phyloP scores from a whole-genome alignment of 2,113 vertebrate genomes.

The Vicugna pacos region DNA sequence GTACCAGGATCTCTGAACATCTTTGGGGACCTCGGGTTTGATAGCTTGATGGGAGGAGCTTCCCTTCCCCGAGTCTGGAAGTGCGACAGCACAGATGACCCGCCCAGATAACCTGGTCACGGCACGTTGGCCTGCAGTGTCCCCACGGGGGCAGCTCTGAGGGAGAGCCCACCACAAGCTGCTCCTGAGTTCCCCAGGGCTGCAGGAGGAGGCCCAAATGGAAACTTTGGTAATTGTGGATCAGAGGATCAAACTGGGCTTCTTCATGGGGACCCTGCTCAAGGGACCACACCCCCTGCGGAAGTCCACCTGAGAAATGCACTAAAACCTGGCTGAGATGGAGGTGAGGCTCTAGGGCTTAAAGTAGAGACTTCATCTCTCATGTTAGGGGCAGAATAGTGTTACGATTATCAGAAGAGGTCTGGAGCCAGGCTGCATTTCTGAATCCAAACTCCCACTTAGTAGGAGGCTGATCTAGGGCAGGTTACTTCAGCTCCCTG shows the following conservation, averaged over 20 bases:
- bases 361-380: not conserved
- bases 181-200: not conserved
- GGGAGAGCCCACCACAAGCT: not conserved
- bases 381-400: not conserved
- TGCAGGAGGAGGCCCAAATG: not conserved
- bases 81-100: not conserved
- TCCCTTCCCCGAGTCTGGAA: not conserved
- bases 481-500: not conserved
- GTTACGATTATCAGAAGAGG: not conserved
- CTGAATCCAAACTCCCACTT: not conserved
- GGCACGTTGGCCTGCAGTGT: rapidly evolving
- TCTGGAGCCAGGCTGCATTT: not conserved
- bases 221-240: not conserved
- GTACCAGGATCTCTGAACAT: not conserved
- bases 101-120: not conserved
- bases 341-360: not conserved
- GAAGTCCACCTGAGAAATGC: not conserved
- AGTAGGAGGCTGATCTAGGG: not conserved
- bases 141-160: not conserved
- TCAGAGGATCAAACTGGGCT: not conserved
- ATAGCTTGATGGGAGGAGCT: not conserved
- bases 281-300: not conserved
- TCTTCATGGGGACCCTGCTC: not conserved
- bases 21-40: not conserved
- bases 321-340: not conserved